phyloP scores from a whole-genome alignment of 2,113 vertebrate species.

The Alouatta palliata region DNA sequence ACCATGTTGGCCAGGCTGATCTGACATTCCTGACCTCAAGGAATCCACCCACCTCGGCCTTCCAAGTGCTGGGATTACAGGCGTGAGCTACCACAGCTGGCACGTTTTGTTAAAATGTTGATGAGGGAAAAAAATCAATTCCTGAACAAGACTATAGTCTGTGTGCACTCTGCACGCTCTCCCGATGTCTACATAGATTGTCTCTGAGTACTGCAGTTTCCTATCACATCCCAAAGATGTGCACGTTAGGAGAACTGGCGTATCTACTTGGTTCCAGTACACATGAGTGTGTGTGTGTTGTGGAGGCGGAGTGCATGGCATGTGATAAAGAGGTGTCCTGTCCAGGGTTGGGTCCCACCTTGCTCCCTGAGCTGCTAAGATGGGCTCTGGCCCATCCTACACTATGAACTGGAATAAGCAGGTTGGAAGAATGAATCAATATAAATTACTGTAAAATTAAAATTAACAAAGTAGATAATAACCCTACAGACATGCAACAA shows the following conservation, averaged over 20 bases:
- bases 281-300: neutral
- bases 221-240: neutral
- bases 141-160: neutral
- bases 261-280: neutral
- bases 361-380: neutral
- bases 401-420: neutral
- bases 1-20: no score
- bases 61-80: no score
- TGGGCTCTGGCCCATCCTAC: neutral
- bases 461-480: neutral
- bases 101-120: neutral
- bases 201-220: neutral
- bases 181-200: neutral
- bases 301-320: no score
- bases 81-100: no score
- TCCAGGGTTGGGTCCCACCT: neutral
- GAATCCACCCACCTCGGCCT: no score
- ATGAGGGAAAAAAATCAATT: neutral
- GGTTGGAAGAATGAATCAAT: neutral
- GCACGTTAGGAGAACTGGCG: neutral
- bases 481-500: neutral
- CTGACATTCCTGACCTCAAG: no score
- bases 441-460: neutral
- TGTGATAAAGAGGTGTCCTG: neutral
- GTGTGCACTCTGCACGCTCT: neutral